These are phyloP conservation scores for Plebejus argus DNA, from an alignment of 2,888 invertebrate genomes.

Conservation along the genomic window DNA sequence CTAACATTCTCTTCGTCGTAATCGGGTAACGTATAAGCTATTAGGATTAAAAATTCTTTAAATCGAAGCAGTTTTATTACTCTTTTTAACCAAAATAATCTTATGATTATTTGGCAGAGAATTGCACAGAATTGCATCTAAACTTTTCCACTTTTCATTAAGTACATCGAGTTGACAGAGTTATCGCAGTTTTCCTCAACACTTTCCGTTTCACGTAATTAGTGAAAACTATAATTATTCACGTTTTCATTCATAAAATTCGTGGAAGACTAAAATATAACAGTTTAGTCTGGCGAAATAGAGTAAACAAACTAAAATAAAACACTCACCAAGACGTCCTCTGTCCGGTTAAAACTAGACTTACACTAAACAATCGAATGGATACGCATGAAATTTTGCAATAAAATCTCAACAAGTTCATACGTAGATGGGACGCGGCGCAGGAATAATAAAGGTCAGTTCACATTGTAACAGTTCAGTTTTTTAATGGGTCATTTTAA, in stretches of 20 bases:
- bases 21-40: neutral
- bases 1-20: neutral
- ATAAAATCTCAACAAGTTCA: too few species aligned
- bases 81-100: neutral
- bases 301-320: slow-evolving; percentile 53
- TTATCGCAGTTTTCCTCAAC: neutral
- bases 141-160: neutral
- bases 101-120: too few species aligned
- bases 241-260: slow-evolving; percentile 42
- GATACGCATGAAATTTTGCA: neutral
- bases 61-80: neutral
- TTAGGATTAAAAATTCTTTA: too few species aligned
- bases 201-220: neutral
- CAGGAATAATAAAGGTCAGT: too few species aligned
- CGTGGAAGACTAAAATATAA: slow-evolving; percentile 38
- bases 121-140: too few species aligned
- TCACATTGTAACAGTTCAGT: too few species aligned
- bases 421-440: neutral
- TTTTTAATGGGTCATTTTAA: too few species aligned
- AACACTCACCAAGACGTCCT: slow-evolving; percentile 55
- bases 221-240: neutral
- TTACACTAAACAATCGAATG: neutral
- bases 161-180: neutral
- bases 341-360: slow-evolving; percentile 43
- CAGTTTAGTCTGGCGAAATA: slow-evolving; percentile 52